Conservation (phyloP, 2,797 vertebrate species). For the Ibycter americanus region DNA sequence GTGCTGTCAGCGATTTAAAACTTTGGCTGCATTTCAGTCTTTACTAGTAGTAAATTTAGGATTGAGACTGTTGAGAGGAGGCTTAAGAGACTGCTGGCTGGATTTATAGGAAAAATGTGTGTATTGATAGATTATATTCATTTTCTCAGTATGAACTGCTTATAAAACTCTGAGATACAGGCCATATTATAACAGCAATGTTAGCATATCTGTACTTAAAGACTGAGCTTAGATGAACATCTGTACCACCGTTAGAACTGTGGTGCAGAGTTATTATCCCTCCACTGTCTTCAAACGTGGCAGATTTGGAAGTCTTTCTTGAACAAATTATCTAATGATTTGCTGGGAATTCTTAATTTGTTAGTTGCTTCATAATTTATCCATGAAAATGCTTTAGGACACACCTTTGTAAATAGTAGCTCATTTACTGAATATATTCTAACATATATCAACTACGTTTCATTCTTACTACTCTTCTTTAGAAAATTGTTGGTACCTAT, state of each 20-base stretch:
- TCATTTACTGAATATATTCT: neutral
- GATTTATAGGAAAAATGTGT: neutral
- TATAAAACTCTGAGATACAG: neutral
- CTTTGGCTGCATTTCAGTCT: neutral
- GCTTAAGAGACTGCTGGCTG: neutral
- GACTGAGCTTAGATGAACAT: neutral
- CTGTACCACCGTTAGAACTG: neutral
- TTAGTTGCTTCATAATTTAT: neutral
- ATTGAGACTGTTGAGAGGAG: neutral
- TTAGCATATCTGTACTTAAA: neutral
- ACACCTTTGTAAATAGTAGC: neutral
- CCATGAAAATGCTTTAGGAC: neutral
- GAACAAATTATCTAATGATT: neutral
- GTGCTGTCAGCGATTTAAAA: neutral
- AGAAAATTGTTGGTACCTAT: neutral
- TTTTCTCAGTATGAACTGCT: neutral
- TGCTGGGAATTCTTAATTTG: neutral
- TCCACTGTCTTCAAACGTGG: neutral
- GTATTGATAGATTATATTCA: neutral
- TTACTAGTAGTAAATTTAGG: neutral
- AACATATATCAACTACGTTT: neutral
- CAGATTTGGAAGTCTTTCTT: neutral
- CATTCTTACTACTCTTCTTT: neutral
- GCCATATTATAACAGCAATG: neutral
- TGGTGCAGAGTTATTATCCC: neutral